A percentile compares a stretch with the other conserved stretches of the same genome.
phyloP scores from a whole-genome alignment of 2,797 vertebrate genomes.

The Gallinago solitaria region DNA sequence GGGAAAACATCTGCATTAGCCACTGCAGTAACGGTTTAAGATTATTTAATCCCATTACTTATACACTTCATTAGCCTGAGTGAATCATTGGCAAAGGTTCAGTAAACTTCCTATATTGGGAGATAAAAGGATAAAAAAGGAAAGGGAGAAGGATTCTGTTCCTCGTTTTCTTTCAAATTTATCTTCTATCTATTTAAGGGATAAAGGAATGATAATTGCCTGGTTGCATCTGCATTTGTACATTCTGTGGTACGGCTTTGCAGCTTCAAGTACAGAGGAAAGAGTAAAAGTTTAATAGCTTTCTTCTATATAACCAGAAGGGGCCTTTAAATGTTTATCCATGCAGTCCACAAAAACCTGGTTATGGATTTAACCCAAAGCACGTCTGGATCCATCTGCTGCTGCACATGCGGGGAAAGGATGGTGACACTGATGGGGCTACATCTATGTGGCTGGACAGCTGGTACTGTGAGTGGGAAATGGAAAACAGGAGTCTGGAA shows the following conservation, averaged over 20 bases:
- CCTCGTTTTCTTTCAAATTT: slow-evolving; percentile 72
- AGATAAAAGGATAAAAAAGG: slow-evolving; percentile 75
- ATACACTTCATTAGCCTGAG: slow-evolving; percentile 83
- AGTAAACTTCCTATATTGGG: slow-evolving; percentile 71
- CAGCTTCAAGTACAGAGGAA: not conserved
- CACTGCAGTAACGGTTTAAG: slow-evolving; percentile 75
- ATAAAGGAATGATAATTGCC: slow-evolving; percentile 68
- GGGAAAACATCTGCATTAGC: slow-evolving; percentile 74
- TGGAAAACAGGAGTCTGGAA: not conserved
- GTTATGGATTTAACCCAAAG: slow-evolving; percentile 36
- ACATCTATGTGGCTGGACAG: not conserved
- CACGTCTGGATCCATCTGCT: slow-evolving; percentile 24
- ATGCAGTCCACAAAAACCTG: slow-evolving; percentile 29
- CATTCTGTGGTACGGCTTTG: not conserved
- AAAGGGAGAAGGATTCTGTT: slow-evolving; percentile 65
- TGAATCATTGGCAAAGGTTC: slow-evolving; percentile 79
- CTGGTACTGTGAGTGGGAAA: not conserved
- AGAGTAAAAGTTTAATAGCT: slow-evolving; percentile 33
- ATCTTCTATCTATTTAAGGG: slow-evolving; percentile 66
- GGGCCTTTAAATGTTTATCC: slow-evolving; percentile 24
- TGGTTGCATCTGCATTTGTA: slow-evolving; percentile 21
- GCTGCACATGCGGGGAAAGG: not conserved
- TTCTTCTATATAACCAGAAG: slow-evolving; percentile 50
- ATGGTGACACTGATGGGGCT: not conserved
- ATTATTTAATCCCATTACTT: slow-evolving; percentile 82